These are phyloP conservation scores for Heliconius charithonia DNA, from an alignment of 2,888 invertebrate genomes.

Conservation along the genomic window DNA sequence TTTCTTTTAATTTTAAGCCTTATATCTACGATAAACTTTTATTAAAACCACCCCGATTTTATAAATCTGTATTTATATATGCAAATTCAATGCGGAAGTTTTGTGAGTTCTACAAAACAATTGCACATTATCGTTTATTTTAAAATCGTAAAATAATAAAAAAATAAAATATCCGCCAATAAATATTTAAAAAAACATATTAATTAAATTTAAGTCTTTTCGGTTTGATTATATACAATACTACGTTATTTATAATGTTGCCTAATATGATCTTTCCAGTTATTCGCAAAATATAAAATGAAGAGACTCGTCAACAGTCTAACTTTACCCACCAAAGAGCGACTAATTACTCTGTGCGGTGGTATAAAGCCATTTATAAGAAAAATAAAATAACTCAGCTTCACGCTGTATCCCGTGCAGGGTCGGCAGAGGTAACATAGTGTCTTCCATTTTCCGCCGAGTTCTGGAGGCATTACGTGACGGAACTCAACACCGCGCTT, in stretches of 20 bases:
- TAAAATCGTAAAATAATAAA: neutral
- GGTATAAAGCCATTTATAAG: neutral
- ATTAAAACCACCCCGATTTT: conserved; percentile 27
- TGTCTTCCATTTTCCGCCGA: too few species aligned
- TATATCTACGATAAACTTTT: conserved; percentile 50
- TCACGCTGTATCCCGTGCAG: too few species aligned
- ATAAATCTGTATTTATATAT: neutral
- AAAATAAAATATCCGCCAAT: neutral
- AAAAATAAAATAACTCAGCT: too few species aligned
- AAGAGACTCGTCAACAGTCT: neutral
- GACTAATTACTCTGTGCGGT: neutral
- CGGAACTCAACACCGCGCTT: too few species aligned
- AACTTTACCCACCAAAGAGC: too few species aligned
- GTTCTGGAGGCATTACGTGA: too few species aligned
- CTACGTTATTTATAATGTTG: too few species aligned
- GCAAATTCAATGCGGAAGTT: neutral
- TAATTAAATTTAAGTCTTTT: too few species aligned
- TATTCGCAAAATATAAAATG: neutral
- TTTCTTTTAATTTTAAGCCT: conserved; percentile 61
- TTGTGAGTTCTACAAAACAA: neutral
- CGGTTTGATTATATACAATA: too few species aligned
- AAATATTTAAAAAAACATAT: too few species aligned
- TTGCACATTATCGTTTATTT: neutral
- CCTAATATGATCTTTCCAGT: too few species aligned
- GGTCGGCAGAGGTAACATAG: too few species aligned